Percentiles rank a stretch among this genome's conserved stretches.
Evolutionary conservation across 2,888 invertebrate species (phyloP).

Genomic region (Crematogaster levior): DNA sequence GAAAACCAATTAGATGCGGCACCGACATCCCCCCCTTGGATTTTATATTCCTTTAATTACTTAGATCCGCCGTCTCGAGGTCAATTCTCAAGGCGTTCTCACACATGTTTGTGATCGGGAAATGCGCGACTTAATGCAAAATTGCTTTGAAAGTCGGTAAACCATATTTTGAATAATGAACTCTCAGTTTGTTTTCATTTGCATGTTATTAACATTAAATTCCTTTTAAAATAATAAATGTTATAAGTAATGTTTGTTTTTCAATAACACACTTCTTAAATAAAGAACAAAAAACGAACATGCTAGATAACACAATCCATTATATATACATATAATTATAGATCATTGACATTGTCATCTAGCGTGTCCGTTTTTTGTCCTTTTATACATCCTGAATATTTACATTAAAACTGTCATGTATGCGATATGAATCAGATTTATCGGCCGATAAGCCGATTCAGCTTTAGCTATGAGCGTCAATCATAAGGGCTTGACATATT

Average conservation of each 20-base stretch:
- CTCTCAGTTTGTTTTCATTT: neutral
- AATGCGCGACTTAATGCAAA: neutral
- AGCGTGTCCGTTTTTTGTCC: no score
- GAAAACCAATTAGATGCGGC: slow-evolving; percentile 14
- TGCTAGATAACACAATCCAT: no score
- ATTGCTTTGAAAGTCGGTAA: slow-evolving; percentile 9
- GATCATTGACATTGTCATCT: no score
- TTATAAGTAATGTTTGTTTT: no score
- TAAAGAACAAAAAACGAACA: no score
- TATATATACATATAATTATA: no score
- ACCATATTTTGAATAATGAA: neutral
- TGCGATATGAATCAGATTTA: neutral
- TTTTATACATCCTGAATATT: neutral
- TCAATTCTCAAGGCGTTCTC: neutral
- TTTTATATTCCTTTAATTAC: neutral
- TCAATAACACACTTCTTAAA: no score
- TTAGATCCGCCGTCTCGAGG: neutral
- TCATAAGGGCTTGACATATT: neutral
- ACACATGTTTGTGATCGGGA: neutral
- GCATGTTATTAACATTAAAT: neutral
- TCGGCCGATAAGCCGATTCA: neutral
- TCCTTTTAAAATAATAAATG: no score
- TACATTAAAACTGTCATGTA: neutral
- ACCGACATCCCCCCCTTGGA: no score
- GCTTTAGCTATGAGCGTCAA: neutral